Evolutionary conservation across 2,888 invertebrate species (phyloP), one percentile per base, ranked within the genome.

Genomic region (Metallyticus violacea): DNA sequence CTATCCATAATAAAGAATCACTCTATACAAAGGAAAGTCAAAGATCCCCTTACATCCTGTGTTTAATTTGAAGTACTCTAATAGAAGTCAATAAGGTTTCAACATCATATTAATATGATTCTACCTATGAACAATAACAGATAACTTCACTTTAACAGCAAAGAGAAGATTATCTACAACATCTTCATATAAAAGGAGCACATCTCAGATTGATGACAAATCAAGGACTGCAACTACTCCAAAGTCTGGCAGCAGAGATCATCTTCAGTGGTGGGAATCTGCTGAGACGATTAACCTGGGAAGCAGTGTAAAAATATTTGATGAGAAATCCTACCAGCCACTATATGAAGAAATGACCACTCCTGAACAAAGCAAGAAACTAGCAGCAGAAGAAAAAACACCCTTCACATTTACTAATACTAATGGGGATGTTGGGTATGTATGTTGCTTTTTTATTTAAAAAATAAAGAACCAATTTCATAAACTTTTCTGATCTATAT

Each of bases 251-350:
- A 62, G 40, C 22, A 62, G 40, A 62, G 40, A 62, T 4, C 40
- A 15, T 62, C 28, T 81, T 30, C 85, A 93, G 89, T 94, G 94
- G 93, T 94, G 94, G 93, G 40, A 40, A 7, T 90, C 91, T 89
- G 91, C 93, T 88, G 93, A 94, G 90, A 90, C 90, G 0, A 91
- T 94, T 6, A 93, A 94, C 91, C 92, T 94, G 86, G 94, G 93
- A 77, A 95, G 94, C 89, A 94, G 94, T 9, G 91, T 93, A n/a
- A 93, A 93, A 88, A 93, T 95, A 88, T 94, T 95, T 88, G 92
- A 93, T n/a, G 92, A 92, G 30, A 82, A 27, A 76, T 3, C 26
- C 3, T 82, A 82, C 25, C 27, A 82, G 6, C 82, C 76, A n/a
- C 22, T 82, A 26, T 15, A 22, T 1, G 76, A 27, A 26, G 27